phyloP scores from a whole-genome alignment of 2,113 vertebrate genomes.

The Merops nubicus region DNA sequence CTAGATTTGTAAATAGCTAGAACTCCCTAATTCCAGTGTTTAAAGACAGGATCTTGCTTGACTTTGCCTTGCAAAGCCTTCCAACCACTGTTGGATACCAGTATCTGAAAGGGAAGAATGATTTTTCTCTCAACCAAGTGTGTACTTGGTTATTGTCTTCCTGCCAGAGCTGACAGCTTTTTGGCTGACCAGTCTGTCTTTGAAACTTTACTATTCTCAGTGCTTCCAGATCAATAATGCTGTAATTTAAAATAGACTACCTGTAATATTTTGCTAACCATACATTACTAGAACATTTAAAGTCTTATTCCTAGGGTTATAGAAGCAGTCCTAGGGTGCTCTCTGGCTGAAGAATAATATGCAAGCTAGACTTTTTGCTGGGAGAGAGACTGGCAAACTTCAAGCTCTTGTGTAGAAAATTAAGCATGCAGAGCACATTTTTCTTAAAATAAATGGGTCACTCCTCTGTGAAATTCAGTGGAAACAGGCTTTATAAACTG shows the following conservation, averaged over 20 bases:
- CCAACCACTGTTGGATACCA: not conserved
- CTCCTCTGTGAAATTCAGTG: not conserved
- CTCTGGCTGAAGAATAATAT: not conserved
- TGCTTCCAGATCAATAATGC: not conserved
- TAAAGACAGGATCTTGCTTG: not conserved
- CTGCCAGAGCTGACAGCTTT: not conserved
- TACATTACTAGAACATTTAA: not conserved
- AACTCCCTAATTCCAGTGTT: not conserved
- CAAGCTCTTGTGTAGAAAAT: not conserved
- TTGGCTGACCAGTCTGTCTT: not conserved
- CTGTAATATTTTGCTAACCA: not conserved
- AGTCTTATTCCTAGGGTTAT: not conserved
- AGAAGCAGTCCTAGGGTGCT: not conserved
- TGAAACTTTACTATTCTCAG: not conserved
- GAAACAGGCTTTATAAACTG: not conserved
- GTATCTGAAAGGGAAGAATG: not conserved
- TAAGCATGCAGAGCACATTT: not conserved
- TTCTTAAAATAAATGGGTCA: constrained; percentile 6
- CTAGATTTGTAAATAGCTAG: not conserved
- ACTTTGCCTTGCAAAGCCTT: not conserved
- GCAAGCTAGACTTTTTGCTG: not conserved
- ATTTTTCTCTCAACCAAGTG: not conserved
- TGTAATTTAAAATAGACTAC: not conserved
- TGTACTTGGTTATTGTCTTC: not conserved
- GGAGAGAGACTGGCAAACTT: not conserved